Evolutionary conservation across 2,888 invertebrate species (phyloP), one percentile per base, ranked within the genome.

Genomic region (Kuschelorhynchus macadamiae): DNA sequence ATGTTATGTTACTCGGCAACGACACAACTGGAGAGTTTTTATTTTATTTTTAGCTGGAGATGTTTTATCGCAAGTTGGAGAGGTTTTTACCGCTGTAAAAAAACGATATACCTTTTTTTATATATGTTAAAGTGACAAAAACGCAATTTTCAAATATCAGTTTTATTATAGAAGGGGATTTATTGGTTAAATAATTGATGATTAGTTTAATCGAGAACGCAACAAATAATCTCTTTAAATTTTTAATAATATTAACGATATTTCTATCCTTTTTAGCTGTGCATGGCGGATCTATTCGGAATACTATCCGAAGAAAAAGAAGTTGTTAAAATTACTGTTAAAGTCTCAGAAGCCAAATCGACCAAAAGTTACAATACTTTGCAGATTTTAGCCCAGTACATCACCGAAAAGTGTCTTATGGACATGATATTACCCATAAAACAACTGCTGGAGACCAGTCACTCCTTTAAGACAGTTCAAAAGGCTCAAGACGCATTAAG

Each of bases 221-320:
- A n/a, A n/a, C n/a, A n/a, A n/a, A n/a, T n/a, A n/a, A n/a, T n/a
- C n/a, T n/a, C n/a, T n/a, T n/a, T n/a, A n/a, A n/a, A n/a, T n/a
- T n/a, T n/a, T n/a, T n/a, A n/a, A n/a, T n/a, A n/a, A n/a, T n/a
- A n/a, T n/a, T n/a, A n/a, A n/a, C n/a, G n/a, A n/a, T n/a, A n/a
- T 30, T 16, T 9, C 1, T 44, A 18, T 20, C 20, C 21, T 50
- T 75, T 78, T 16, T 76, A 90, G 88, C 84, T 97, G 3, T 95
- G 95, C 72, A 88, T 90, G 42, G 90, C 92, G 68, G 98, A 98
- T 83, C 86, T 98, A 36, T 98, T 98, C 80, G 96, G 96, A 0
- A 87, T 89, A 11, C 85, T 93, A 2, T 91, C 93, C 0, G 97
- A 97, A 79, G 98, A 98, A 82, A 98, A 97, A 82, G 95, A 97